phyloP scores from a whole-genome alignment of 1,140 invertebrate species.

The Pseudachorutes palmiensis region DNA sequence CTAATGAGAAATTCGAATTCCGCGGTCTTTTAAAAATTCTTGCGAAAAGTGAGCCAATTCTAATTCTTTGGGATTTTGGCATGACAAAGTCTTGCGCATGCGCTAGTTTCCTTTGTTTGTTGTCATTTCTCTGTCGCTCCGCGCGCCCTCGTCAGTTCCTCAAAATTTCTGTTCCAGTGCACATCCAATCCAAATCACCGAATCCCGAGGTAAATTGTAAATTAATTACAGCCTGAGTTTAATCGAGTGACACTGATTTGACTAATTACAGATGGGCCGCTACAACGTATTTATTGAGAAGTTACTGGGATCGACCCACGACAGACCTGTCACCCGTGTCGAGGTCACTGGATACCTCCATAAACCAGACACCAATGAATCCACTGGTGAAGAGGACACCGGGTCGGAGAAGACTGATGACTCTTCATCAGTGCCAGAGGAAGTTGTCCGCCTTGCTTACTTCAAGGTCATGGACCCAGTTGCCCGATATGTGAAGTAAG shows the following conservation, averaged over 20 bases:
- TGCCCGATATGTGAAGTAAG: conserved; percentile 1
- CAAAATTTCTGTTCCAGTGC: no score
- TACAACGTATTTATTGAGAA: not conserved
- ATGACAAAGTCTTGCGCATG: no score
- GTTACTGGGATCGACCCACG: not conserved
- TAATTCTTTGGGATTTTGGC: no score
- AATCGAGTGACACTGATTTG: not conserved
- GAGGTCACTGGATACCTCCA: not conserved
- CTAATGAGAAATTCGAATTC: no score
- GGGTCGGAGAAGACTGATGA: not conserved
- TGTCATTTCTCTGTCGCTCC: no score
- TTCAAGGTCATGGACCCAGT: conserved; percentile 1
- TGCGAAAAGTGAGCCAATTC: no score
- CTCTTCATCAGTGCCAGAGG: not conserved
- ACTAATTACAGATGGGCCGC: not conserved
- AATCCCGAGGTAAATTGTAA: no score
- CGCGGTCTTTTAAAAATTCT: no score
- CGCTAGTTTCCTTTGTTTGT: no score
- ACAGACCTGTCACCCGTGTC: not conserved
- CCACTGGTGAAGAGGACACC: not conserved
- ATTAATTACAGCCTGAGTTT: no score
- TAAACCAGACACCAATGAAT: not conserved
- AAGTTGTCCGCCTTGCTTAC: not conserved
- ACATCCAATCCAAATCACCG: no score
- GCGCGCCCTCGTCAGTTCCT: no score